Base-by-base conservation (phyloP, 2,888 invertebrate species). In the Epicampocera succincta region DNA sequence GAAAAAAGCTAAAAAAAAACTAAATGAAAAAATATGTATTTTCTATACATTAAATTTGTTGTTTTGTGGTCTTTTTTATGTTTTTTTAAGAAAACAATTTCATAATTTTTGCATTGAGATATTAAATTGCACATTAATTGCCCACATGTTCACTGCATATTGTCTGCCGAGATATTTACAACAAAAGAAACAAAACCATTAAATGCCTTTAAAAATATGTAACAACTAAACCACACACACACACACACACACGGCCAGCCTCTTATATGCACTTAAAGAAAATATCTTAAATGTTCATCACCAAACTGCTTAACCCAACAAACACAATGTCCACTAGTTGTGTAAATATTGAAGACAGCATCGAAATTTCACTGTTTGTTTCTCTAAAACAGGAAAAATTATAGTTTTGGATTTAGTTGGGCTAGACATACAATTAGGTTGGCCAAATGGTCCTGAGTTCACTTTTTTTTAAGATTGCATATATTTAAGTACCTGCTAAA, bases 41-140 rank as follows among this genome's bases (percentile, higher is more conserved):
- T 40, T 50, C 17, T 17, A 17, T 25, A 44, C 58, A 19, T 72
- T 25, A 61, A 19, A 66, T 66, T 72, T 76, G 29, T 38, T 42
- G 19, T 50, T 61, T 15, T 54, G 54, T 33, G 44, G 33, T 73
- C 8, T 13, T 12, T 48, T 61, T 25, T 48, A 25, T 61, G 2
- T 46, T 38, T 76, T 56, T 63, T 56, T 66, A 65, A 78, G 48
- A 50, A 65, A 78, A 65, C n/a, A 66, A 77, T 73, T 77, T 81
- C 69, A 77, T 77, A 77, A 81, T 77, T 77, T 78, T 82, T 65
- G 69, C 81, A 82, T 82, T 78, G 77, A 82, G 78, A 77, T 82
- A 78, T 78, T 82, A 74, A 82, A 82, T 78, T 77, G 77, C 81
- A 74, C 80, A 81, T 76, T 81, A 81, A 82, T 81, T 77, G 77